phyloP scores from a whole-genome alignment of 1,140 invertebrate species.

The Cataglyphis hispanica region DNA sequence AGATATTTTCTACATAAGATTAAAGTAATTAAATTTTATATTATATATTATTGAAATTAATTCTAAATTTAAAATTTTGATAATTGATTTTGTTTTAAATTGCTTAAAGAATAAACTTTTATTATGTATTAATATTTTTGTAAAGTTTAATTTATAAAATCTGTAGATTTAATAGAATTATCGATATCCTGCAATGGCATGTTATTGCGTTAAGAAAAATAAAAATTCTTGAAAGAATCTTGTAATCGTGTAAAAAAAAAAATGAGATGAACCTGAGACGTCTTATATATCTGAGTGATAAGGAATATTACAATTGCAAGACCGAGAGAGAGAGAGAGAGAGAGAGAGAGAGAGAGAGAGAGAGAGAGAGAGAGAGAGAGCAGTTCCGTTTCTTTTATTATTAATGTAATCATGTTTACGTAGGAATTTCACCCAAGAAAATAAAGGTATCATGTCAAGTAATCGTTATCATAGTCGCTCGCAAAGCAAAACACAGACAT shows the following conservation, averaged over 20 bases:
- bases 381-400: slow-evolving; percentile 15
- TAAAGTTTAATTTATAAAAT: background rate
- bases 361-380: slow-evolving; percentile 50
- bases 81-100: slow-evolving; percentile 4
- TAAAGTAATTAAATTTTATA: too few relatives aligned
- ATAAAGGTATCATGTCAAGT: slow-evolving; percentile 26
- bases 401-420: slow-evolving; percentile 46
- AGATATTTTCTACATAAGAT: too few relatives aligned
- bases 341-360: slow-evolving; percentile 49
- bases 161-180: background rate
- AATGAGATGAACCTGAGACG: background rate
- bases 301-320: slow-evolving; percentile 1
- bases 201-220: slow-evolving; percentile 3
- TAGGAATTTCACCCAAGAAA: slow-evolving; percentile 21
- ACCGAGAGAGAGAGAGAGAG: slow-evolving; percentile 35
- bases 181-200: background rate
- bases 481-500: background rate
- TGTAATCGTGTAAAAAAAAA: background rate
- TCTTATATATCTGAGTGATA: slow-evolving; percentile 6
- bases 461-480: background rate
- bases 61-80: too few relatives aligned
- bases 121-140: background rate
- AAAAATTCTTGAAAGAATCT: background rate
- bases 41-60: too few relatives aligned
- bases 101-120: background rate